A percentile compares a stretch with the other conserved stretches of the same genome.
phyloP scores from a whole-genome alignment of 2,888 invertebrate species.

The Taenaris catops region DNA sequence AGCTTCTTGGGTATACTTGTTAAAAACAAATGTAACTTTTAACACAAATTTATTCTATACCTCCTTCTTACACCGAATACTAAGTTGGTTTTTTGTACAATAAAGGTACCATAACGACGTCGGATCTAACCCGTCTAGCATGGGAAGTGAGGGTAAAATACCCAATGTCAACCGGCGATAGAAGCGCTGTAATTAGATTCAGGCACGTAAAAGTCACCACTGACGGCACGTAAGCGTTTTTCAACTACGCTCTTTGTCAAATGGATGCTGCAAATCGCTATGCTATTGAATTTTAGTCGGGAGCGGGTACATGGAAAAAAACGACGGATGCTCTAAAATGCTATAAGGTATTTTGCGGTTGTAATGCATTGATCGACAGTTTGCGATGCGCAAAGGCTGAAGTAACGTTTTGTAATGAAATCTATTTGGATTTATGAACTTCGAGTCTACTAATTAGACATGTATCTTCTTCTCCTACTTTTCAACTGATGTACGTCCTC shows the following conservation, averaged over 20 bases:
- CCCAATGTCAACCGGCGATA: constrained; percentile 20
- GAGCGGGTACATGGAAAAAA: constrained; percentile 1
- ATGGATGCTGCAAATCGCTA: constrained; percentile 22
- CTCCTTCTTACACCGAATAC: no score
- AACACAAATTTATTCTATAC: no score
- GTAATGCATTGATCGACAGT: no score
- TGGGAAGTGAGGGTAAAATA: constrained; percentile 19
- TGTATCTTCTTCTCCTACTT: no score
- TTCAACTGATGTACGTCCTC: no score
- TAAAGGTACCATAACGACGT: constrained; percentile 4
- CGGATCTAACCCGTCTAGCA: constrained; percentile 12
- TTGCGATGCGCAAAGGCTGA: no score
- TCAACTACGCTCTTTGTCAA: constrained; percentile 19
- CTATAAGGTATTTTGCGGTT: constrained; percentile 1
- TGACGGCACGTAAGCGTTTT: constrained; percentile 27
- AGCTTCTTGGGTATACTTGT: no score
- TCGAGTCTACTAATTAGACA: no score
- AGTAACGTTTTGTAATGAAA: no score
- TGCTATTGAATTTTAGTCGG: constrained; percentile 21
- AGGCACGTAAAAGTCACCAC: constrained; percentile 29
- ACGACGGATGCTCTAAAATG: background rate
- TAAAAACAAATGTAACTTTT: no score
- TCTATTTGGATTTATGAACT: no score
- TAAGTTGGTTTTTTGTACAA: constrained; percentile 2
- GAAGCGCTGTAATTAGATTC: constrained; percentile 30